Evolutionary conservation across 2,113 vertebrate genomes (phyloP).

Genomic region (Aspiorhynchus laticeps): DNA sequence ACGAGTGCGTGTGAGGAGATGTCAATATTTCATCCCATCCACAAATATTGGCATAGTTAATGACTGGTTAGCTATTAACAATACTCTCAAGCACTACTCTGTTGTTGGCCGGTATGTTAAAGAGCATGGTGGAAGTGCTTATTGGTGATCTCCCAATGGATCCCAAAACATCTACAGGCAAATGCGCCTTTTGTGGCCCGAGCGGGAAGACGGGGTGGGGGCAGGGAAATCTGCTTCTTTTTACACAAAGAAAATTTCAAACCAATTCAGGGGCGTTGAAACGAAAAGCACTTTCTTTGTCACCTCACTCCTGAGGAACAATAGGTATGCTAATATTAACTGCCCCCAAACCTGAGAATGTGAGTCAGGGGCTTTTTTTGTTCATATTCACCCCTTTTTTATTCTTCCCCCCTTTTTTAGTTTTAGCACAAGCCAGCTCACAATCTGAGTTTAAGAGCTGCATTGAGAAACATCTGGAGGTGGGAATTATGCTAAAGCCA

Average conservation of each 20-base stretch:
- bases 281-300: constrained; percentile 70
- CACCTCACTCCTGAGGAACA: constrained; percentile 65
- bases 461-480: constrained; percentile 53
- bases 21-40: constrained; percentile 25
- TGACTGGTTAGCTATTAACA: constrained; percentile 41
- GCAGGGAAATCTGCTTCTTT: constrained; percentile 51
- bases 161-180: constrained; percentile 54
- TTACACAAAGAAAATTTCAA: constrained; percentile 73
- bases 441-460: constrained; percentile 8
- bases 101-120: constrained; percentile 36
- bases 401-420: neutral
- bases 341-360: constrained; percentile 62
- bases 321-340: constrained; percentile 73
- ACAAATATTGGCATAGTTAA: constrained; percentile 12
- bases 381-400: constrained; percentile 60
- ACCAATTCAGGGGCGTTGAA: constrained; percentile 68
- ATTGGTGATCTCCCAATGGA: constrained; percentile 48
- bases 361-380: constrained; percentile 59
- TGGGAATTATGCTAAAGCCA: constrained; percentile 37
- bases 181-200: constrained; percentile 61
- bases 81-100: constrained; percentile 12
- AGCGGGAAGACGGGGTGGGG: constrained; percentile 43
- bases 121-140: constrained; percentile 54
- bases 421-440: neutral
- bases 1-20: constrained; percentile 18